A percentile compares a stretch with the other conserved stretches of the same genome.
Conservation (phyloP, 1,140 invertebrate genomes). For the Melitaea cinxia region DNA sequence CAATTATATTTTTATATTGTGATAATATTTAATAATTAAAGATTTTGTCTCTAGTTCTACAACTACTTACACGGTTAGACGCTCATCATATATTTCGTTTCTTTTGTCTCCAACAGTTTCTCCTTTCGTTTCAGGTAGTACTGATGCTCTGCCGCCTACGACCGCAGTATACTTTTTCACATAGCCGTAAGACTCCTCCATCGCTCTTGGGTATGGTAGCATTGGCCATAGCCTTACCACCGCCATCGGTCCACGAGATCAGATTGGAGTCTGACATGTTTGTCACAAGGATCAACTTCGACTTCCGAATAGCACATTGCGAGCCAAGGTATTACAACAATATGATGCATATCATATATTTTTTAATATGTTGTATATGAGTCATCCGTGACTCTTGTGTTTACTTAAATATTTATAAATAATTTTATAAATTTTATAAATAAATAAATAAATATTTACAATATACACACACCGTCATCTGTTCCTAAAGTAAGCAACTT, state of each 20-base stretch:
- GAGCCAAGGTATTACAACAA: conserved; percentile 90
- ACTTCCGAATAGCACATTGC: conserved; percentile 97
- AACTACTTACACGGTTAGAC: neutral
- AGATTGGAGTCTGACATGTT: conserved; percentile 98
- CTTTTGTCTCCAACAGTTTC: conserved; percentile 6
- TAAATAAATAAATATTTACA: no score
- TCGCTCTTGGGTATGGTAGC: conserved; percentile 96
- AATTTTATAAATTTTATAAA: no score
- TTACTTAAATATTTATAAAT: no score
- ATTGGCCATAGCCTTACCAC: conserved; percentile 96
- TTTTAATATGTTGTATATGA: neutral
- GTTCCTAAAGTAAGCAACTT: no score
- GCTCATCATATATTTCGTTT: neutral
- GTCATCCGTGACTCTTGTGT: no score
- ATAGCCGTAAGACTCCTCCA: conserved; percentile 91
- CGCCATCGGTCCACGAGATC: conserved; percentile 98
- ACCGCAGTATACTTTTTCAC: conserved; percentile 95
- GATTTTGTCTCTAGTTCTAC: neutral
- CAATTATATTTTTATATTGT: neutral
- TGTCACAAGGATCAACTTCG: conserved; percentile 96
- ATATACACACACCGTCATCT: no score
- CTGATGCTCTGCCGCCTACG: conserved; percentile 94
- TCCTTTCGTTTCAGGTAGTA: conserved; percentile 89
- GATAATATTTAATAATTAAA: neutral
- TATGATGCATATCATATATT: neutral